These are phyloP conservation scores for Apamea sordens DNA, from an alignment of 2,888 invertebrate genomes.

Conservation along the genomic window DNA sequence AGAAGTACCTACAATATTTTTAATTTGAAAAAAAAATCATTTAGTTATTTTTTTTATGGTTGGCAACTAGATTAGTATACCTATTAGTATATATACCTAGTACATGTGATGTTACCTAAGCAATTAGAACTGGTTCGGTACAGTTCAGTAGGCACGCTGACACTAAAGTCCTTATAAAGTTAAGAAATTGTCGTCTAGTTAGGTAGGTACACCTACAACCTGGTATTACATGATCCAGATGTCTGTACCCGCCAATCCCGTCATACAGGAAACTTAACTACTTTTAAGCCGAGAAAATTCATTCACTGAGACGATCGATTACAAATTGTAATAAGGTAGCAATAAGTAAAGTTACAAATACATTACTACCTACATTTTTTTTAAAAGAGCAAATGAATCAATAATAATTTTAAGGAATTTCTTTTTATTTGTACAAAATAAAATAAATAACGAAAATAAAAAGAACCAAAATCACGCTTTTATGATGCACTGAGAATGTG, in stretches of 20 bases:
- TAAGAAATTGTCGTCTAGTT: background rate
- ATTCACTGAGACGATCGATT: slow-evolving; percentile 26
- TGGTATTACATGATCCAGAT: slow-evolving; percentile 12
- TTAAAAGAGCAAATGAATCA: too few relatives aligned
- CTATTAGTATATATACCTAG: too few relatives aligned
- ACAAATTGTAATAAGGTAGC: background rate
- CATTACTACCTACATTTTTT: too few relatives aligned
- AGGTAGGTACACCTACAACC: background rate
- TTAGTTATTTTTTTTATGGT: too few relatives aligned
- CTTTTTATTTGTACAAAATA: background rate
- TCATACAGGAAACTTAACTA: slow-evolving; percentile 28
- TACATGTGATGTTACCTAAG: too few relatives aligned
- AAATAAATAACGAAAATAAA: background rate
- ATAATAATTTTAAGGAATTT: too few relatives aligned
- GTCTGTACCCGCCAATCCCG: slow-evolving; percentile 14
- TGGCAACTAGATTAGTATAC: too few relatives aligned
- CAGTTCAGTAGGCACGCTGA: background rate
- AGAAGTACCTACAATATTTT: too few relatives aligned
- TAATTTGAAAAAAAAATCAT: too few relatives aligned
- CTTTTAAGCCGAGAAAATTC: slow-evolving; percentile 17
- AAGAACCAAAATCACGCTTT: too few relatives aligned
- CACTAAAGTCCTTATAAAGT: background rate
- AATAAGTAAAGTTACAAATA: background rate
- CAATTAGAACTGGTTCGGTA: background rate
- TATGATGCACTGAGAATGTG: too few relatives aligned